These are phyloP conservation scores for Nipponia nippon DNA, from an alignment of 2,113 vertebrate species.

Conservation along the genomic window DNA sequence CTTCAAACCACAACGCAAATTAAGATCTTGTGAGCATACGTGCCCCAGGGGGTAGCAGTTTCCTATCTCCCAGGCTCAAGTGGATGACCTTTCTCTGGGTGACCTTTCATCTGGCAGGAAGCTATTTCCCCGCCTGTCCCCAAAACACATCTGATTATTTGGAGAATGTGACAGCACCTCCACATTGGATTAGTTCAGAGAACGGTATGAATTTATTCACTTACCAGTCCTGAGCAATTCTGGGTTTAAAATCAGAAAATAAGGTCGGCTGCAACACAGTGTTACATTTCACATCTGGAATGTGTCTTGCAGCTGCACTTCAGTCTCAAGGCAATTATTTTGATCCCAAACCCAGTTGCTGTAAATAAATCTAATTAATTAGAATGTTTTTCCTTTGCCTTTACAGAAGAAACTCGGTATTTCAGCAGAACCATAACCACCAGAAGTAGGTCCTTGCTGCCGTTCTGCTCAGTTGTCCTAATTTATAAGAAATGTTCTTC, in stretches of 20 bases:
- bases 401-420: not conserved
- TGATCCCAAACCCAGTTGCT: not conserved
- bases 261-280: not conserved
- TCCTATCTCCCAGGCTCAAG: not conserved
- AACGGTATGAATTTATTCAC: not conserved
- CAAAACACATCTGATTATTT: not conserved
- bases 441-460: not conserved
- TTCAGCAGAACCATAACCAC: not conserved
- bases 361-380: slow-evolving; percentile 53
- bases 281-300: slow-evolving; percentile 39
- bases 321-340: slow-evolving; percentile 37
- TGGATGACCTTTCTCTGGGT: not conserved
- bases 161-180: not conserved
- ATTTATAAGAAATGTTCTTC: not conserved
- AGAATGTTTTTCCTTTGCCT: not conserved
- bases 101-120: not conserved
- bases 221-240: not conserved
- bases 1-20: not conserved
- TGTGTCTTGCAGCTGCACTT: slow-evolving; percentile 9
- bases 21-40: not conserved
- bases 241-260: not conserved
- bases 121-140: not conserved
- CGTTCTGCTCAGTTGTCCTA: not conserved
- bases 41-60: not conserved
- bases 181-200: not conserved